Percentiles rank a stretch among this genome's conserved stretches.
These are phyloP conservation scores for Plestiodon gilberti DNA, from an alignment of 2,113 vertebrate species.

Conservation along the genomic window DNA sequence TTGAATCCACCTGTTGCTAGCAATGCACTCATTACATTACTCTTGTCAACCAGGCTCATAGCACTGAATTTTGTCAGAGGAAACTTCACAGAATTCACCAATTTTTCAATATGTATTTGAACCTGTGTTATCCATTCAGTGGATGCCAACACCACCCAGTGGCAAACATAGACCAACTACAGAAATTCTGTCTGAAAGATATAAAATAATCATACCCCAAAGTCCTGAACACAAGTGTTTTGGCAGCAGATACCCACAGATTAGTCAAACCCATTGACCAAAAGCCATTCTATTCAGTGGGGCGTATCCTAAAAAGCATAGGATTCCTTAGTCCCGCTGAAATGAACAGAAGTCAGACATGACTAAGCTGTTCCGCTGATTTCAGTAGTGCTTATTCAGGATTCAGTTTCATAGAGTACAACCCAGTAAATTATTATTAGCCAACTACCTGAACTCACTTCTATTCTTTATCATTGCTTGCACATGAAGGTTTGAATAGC, in stretches of 20 bases:
- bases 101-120: accelerated
- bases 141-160: slow-evolving; percentile 40
- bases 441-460: too few species aligned
- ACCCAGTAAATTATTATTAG: too few species aligned
- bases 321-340: too few species aligned
- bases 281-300: too few species aligned
- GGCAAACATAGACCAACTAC: slow-evolving; percentile 43
- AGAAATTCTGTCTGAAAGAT: not conserved
- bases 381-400: too few species aligned
- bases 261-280: not conserved
- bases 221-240: not conserved
- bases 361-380: too few species aligned
- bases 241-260: not conserved
- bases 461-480: too few species aligned
- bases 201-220: not conserved
- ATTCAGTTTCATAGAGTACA: too few species aligned
- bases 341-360: too few species aligned
- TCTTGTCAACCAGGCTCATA: slow-evolving; percentile 31
- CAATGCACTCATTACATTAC: not conserved
- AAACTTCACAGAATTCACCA: slow-evolving; percentile 46
- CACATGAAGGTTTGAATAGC: too few species aligned
- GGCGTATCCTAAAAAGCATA: too few species aligned
- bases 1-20: slow-evolving; percentile 4
- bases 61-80: slow-evolving; percentile 19
- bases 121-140: not conserved